Conservation (phyloP, 2,797 vertebrate species). For the Salarias fasciatus region DNA sequence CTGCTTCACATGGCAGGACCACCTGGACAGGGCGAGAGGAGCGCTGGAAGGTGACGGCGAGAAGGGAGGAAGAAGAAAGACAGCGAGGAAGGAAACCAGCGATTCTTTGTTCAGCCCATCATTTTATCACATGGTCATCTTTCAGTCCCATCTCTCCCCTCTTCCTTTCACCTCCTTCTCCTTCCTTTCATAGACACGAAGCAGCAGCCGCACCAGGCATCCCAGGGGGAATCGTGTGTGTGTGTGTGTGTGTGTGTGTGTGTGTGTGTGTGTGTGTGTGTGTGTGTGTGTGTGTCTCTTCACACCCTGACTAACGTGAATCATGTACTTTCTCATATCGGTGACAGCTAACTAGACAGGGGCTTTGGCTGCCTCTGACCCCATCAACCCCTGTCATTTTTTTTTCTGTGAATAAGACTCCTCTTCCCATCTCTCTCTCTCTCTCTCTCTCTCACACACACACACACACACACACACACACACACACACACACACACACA, state of each 20-base stretch:
- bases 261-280: conserved; percentile 50
- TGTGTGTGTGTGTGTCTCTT: conserved; percentile 58
- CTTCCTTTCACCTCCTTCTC: conserved; percentile 47
- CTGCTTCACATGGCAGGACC: conserved; percentile 5
- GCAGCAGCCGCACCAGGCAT: conserved; percentile 68
- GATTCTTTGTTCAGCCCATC: conserved; percentile 61
- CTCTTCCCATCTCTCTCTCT: background rate
- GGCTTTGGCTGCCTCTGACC: conserved; percentile 72
- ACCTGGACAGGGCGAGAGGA: conserved; percentile 11
- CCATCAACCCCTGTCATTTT: conserved; percentile 64
- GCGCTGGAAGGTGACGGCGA: background rate
- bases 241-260: conserved; percentile 53
- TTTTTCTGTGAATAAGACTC: conserved; percentile 55
- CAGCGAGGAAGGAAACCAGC: conserved; percentile 13
- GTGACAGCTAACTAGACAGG: conserved; percentile 85
- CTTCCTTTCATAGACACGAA: conserved; percentile 66
- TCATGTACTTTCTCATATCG: conserved; percentile 86
- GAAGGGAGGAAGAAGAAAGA: background rate
- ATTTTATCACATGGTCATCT: conserved; percentile 65
- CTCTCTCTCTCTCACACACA: conserved; percentile 18
- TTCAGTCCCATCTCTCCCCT: conserved; percentile 37
- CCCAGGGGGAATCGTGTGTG: conserved; percentile 53
- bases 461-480: conserved; percentile 28
- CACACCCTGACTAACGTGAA: conserved; percentile 85
- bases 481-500: conserved; percentile 25